Evolutionary conservation across 2,113 vertebrate species (phyloP).

Genomic region (Catharus bicknelli): DNA sequence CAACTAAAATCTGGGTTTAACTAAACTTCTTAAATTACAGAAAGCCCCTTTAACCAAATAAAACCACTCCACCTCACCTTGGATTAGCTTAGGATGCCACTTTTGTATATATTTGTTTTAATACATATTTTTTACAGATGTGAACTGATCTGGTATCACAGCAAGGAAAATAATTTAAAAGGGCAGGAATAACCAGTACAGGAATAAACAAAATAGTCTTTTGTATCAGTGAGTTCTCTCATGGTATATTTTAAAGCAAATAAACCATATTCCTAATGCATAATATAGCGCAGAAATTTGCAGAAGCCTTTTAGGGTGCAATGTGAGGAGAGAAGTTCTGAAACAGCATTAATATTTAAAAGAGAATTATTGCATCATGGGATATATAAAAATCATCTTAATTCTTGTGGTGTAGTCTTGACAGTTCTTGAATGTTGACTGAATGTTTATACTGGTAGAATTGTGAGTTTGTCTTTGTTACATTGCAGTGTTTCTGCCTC

Average conservation of each 20-base stretch:
- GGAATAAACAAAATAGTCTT: background rate
- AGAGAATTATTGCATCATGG: conserved; percentile 84
- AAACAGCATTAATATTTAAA: conserved; percentile 71
- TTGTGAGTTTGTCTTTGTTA: conserved; percentile 88
- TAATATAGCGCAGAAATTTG: conserved; percentile 68
- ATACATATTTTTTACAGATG: conserved; percentile 6
- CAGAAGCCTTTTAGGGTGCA: conserved; percentile 72
- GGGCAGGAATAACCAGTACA: conserved; percentile 33
- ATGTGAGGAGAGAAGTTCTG: conserved; percentile 64
- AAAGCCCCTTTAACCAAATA: conserved; percentile 38
- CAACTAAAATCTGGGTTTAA: background rate
- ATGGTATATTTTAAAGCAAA: conserved; percentile 46
- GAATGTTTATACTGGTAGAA: conserved; percentile 78
- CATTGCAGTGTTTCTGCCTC: conserved; percentile 94
- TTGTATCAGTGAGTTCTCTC: background rate
- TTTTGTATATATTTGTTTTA: conserved; percentile 7
- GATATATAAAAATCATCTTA: conserved; percentile 85
- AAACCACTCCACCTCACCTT: conserved; percentile 5
- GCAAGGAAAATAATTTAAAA: conserved; percentile 16
- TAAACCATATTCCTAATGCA: conserved; percentile 37
- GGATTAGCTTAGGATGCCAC: conserved; percentile 15
- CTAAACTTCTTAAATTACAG: background rate
- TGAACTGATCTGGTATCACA: conserved; percentile 46
- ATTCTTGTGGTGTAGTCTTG: conserved; percentile 78
- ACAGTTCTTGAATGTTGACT: conserved; percentile 82